Base-by-base conservation (phyloP, 1,140 invertebrate genomes). In the Nixonia krombeini region DNA sequence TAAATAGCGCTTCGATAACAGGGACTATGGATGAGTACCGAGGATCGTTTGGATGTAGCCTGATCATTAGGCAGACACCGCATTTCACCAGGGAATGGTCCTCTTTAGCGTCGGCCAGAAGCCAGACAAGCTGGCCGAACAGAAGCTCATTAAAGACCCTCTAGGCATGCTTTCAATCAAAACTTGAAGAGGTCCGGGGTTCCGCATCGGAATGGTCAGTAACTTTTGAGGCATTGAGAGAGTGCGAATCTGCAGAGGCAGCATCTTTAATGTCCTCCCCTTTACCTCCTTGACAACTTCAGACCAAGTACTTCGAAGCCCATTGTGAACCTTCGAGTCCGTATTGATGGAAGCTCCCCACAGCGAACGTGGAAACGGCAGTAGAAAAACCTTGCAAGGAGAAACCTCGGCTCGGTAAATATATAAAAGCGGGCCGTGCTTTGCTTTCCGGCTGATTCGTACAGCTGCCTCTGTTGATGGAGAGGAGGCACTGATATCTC, bases 11-110 rank as follows among this genome's bases (percentile, higher is more conserved):
- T 25, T 49, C 23, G 17, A 47, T 53, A 42, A 44, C 53, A 53
- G 41, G 45, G 45, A 37, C 50, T 40, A 63, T 29, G 28, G 28
- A 41, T 31, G 62, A 12, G 25, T 4, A 46, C 53, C 42, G 15
- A 26, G 49, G 10, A n/a, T 46, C 16, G 9, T 29, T 42, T 17
- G 3, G 25, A 44, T 23, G 6, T 28, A 37, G 40, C 38, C 29
- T 21, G 38, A 42, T 65, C 62, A 65, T 65, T 57, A 57, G 31
- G 49, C 53, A 57, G 38, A 65, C 41, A 58, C 28, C 38, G 18
- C 40, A 42, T 62, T 53, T 7, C 42, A 10, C 0, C 26, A 45
- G 33, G 33, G 35, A 56, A 10, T 29, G 12, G 17, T 55, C 55
- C 51, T 55, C 59, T 63, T 45, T 63, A 44, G 44, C 38, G 38